phyloP scores from a whole-genome alignment of 2,113 vertebrate genomes.

The Oenanthe melanoleuca region DNA sequence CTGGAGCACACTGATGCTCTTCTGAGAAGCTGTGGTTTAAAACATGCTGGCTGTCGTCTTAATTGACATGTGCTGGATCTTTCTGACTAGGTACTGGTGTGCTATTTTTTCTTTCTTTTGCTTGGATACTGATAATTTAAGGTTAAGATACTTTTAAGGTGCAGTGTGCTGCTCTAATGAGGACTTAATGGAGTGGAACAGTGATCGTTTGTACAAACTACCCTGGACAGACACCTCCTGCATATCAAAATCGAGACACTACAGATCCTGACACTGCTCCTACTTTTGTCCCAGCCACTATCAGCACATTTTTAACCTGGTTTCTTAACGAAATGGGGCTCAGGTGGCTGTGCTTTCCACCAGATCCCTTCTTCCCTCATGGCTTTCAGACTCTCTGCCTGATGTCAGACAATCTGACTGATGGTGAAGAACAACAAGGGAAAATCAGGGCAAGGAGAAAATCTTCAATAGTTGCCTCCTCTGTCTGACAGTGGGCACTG shows the following conservation, averaged over 20 bases:
- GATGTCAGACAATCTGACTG: neutral
- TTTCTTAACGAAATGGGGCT: constrained; percentile 10
- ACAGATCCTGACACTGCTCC: neutral
- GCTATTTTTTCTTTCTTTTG: constrained; percentile 39
- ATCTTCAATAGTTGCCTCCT: neutral
- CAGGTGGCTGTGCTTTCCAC: neutral
- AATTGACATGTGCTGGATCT: neutral
- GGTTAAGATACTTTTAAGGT: constrained; percentile 47
- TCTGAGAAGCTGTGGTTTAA: constrained; percentile 34
- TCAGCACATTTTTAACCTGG: constrained; percentile 48
- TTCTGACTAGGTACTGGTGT: neutral
- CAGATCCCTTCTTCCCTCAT: neutral
- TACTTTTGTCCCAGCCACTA: constrained; percentile 47
- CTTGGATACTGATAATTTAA: constrained; percentile 38
- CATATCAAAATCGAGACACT: constrained; percentile 27
- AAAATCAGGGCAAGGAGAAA: neutral
- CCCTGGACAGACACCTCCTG: neutral
- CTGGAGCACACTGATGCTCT: constrained; percentile 51
- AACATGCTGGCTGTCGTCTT: neutral
- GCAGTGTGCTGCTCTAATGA: constrained; percentile 34
- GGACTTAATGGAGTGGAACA: constrained; percentile 38
- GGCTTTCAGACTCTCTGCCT: neutral
- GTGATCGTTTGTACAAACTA: constrained; percentile 23
- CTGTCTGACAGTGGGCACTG: neutral
- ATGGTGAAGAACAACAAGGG: neutral